Base-by-base conservation (phyloP, 1,140 invertebrate genomes). In the Hydropsyche tenuis region DNA sequence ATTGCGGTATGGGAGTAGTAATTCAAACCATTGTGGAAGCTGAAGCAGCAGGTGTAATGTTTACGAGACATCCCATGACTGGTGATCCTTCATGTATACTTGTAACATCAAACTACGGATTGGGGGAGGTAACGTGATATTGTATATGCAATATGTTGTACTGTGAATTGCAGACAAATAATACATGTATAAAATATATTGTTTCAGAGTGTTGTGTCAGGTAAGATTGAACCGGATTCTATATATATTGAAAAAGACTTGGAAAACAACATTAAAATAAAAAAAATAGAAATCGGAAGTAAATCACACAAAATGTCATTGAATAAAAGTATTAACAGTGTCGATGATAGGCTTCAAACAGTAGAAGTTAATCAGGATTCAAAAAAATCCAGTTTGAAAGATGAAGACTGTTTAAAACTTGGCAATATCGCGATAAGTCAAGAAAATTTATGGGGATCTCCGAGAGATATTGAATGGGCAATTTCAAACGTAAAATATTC, bases 391-490 rank as follows among this genome's bases (percentile, higher is more conserved):
- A 91, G 89, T 79, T 74, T 92, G 30, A 80, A 81, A 0, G 84
- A 87, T 37, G 71, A 81, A 2, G 81, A 87, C 43, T 84, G 81
- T n/a, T 71, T 90, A 1, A 81, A 79, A 77, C 77, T 90, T 45
- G 88, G 86, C 6, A 78, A 82, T 62, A 81, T 91, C 51, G 90
- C 88, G 0, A 79, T 90, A 11, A 72, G 82, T 11, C 82, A 93
- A 51, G 91, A 94, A 79, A 78, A 85, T 42, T 78, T 87, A 14
- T 93, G 91, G 83, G 89, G 89, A 9, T 84, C 84, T 7, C 85
- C 89, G 0, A 85, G 92, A 77, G 93, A 95, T 81, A 88, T 95
- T 43, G 93, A 95, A 83, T 95, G 90, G 88, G 90, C 90, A 9
- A 79, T 90, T 53, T 77, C 79, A 25, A 81, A 87, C 78, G 89